These are phyloP conservation scores for Myrmecophaga tridactyla DNA, from an alignment of 2,113 vertebrate genomes.

Conservation along the genomic window DNA sequence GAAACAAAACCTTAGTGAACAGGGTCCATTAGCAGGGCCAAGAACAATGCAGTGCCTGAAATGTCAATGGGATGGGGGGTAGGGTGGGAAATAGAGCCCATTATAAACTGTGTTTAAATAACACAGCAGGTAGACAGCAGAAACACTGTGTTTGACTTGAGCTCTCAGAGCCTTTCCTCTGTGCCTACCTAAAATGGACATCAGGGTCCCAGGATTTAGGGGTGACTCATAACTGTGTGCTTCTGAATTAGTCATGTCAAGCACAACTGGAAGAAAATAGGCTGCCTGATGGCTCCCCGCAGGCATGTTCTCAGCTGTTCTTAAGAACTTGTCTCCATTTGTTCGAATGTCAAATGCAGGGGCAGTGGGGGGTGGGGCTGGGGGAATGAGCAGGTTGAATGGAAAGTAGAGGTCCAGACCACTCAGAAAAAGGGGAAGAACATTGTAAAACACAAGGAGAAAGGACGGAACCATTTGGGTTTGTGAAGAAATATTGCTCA, in stretches of 20 bases:
- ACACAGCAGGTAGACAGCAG: accelerated
- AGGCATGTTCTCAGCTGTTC: background rate
- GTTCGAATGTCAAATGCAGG: background rate
- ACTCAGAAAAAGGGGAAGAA: background rate
- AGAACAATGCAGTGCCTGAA: background rate
- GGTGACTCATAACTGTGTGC: slow-evolving; percentile 53
- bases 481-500: slow-evolving; percentile 11
- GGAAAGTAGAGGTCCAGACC: background rate
- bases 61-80: background rate
- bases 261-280: background rate
- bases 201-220: slow-evolving; percentile 23
- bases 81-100: background rate
- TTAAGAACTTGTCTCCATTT: background rate
- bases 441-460: background rate
- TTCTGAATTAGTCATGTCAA: slow-evolving; percentile 62
- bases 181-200: slow-evolving; percentile 68
- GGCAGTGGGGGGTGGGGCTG: too few relatives aligned
- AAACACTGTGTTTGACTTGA: background rate
- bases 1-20: background rate
- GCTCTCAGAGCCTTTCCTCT: background rate
- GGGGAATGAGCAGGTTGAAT: background rate
- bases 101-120: background rate
- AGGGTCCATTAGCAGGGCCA: background rate
- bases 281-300: background rate
- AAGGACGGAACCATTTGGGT: background rate